Evolutionary conservation across 2,113 vertebrate genomes (phyloP).

Genomic region (Mixornis gularis): DNA sequence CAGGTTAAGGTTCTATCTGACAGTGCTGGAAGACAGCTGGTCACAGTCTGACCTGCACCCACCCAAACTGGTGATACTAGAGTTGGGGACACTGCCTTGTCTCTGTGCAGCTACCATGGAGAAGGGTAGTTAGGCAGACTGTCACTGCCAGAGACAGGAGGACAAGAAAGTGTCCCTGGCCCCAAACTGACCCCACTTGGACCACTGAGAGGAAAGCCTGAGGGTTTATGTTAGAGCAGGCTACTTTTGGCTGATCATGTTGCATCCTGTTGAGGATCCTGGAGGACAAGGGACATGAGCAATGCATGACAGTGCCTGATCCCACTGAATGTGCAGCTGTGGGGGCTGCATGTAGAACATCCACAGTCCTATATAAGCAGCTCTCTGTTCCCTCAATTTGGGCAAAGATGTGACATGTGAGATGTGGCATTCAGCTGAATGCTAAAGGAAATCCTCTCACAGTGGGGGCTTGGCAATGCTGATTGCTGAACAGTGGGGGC

Average conservation of each 20-base stretch:
- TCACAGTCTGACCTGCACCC: not conserved
- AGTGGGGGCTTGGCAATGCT: not conserved
- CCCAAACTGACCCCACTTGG: not conserved
- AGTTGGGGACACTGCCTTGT: not conserved
- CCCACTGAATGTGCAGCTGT: fast-evolving
- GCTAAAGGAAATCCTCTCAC: not conserved
- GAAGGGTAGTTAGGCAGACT: not conserved
- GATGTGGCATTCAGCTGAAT: not conserved
- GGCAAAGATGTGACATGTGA: not conserved
- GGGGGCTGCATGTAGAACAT: not conserved
- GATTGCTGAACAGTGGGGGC: fast-evolving
- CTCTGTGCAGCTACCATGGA: not conserved
- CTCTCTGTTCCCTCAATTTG: not conserved
- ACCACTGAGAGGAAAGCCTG: not conserved
- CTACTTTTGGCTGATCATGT: fast-evolving
- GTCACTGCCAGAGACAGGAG: not conserved
- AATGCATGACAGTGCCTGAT: fast-evolving
- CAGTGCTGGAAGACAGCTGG: not conserved
- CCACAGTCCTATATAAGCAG: fast-evolving
- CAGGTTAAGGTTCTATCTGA: not conserved
- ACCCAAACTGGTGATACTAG: too few species aligned
- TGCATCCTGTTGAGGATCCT: fast-evolving
- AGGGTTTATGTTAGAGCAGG: not conserved
- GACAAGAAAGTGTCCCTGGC: not conserved
- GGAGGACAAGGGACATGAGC: fast-evolving